Base-by-base conservation (phyloP, 2,888 invertebrate species). In the Brachycybe producta region DNA sequence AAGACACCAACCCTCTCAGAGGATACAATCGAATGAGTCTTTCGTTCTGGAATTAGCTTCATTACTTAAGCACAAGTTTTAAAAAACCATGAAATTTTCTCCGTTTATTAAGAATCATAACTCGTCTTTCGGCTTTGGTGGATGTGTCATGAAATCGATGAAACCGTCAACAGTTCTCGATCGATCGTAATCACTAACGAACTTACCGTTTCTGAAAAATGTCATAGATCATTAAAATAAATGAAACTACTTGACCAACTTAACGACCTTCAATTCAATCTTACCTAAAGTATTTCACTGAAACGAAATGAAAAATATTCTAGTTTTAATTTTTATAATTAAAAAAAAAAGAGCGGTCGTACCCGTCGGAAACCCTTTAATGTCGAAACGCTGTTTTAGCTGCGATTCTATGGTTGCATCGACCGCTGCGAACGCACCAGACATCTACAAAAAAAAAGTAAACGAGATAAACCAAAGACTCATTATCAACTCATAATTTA, bases 351-450 rank as follows among this genome's bases (percentile, higher is more conserved):
- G n/a, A n/a, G n/a, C n/a, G n/a, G n/a, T 54, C 67, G 79, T 78
- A 61, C 82, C 70, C 0, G 81, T 80, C 0, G 84, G 84, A 58
- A 79, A 75, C 1, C 77, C 77, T 43, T 73, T 66, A 38, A 84
- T 74, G 43, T 73, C 70, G 55, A 74, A 80, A 41, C 75, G 61
- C 45, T 76, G 73, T 0, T 77, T 74, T 1, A 77, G 67, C 49
- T 72, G 70, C 0, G 71, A 67, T 58, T 81, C 79, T 36, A 72
- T 70, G 0, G 79, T 75, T 8, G 80, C 80, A 63, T 84, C 83
- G 0, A 83, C 69, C 23, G 80, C 77, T 5, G 77, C 74, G 1
- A 75, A 62, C 36, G 66, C 65, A 1, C 70, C 64, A 0, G 61
- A 19, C 19, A 51, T 34, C 55, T 56, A 42, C 23, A 46, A 47